phyloP scores from a whole-genome alignment of 2,888 invertebrate species.

The Tiphia femorata region DNA sequence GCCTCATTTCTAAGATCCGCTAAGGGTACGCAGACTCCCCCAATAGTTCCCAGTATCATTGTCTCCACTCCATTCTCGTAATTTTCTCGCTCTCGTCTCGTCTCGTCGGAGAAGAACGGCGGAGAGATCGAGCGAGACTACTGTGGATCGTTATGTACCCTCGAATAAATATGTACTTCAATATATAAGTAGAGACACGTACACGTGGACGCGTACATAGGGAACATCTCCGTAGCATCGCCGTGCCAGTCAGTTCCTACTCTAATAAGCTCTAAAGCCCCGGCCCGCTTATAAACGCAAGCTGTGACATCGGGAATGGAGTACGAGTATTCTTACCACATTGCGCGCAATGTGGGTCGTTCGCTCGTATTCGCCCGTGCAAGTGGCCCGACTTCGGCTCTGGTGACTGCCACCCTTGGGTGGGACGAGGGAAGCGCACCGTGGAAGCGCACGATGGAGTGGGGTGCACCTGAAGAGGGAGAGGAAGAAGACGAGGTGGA shows the following conservation, averaged over 20 bases:
- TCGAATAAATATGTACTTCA: background rate
- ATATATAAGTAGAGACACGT: background rate
- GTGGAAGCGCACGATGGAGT: too few relatives aligned
- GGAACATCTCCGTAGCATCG: constrained; percentile 26
- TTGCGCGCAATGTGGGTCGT: constrained; percentile 21
- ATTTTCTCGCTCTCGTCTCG: too few relatives aligned
- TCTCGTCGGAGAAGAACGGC: too few relatives aligned
- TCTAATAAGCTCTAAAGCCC: constrained; percentile 33
- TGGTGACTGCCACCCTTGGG: constrained; percentile 14
- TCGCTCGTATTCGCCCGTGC: constrained; percentile 14
- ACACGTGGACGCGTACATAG: background rate
- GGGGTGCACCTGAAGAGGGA: too few relatives aligned
- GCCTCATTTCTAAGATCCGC: too few relatives aligned
- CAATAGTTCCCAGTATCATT: too few relatives aligned
- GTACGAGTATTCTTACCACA: constrained; percentile 34
- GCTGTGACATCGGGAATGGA: constrained; percentile 35
- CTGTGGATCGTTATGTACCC: too few relatives aligned
- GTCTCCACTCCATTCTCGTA: too few relatives aligned
- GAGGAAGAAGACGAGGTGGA: too few relatives aligned
- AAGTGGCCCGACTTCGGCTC: background rate
- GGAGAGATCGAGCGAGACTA: too few relatives aligned
- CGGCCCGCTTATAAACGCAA: constrained; percentile 37
- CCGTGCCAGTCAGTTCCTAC: constrained; percentile 30
- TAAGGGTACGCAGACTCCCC: too few relatives aligned
- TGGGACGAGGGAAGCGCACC: too few relatives aligned